Base-by-base conservation (phyloP, 2,113 vertebrate species). In the Macaca mulatta region DNA sequence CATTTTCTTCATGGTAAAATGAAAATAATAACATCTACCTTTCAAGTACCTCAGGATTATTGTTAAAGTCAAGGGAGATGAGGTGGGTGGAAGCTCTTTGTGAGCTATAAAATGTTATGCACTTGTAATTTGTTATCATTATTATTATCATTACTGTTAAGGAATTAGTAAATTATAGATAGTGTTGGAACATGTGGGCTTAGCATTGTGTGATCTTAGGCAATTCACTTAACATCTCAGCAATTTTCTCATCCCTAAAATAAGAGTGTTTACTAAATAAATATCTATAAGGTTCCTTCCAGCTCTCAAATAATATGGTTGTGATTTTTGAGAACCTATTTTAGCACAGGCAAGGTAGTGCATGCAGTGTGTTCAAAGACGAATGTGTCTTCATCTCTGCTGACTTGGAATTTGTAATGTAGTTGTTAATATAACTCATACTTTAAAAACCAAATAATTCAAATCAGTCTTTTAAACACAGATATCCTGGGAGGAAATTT, bases 101-200 rank as follows among this genome's bases (percentile, higher is more conserved):
- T 72, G 92, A 89, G 94, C 67, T 59, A 87, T 88, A 40, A 74
- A 93, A 75, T 80, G 43, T 7, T 96, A 70, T 40, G 6, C 17
- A 67, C 45, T 92, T 82, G 13, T 10, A 59, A 52, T 59, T 55
- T 52, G 2, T 61, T 93, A 25, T 57, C 72, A 67, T 80, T 90
- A 74, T 89, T 80, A 74, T 89, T 80, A 32, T 43, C 72, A 57
- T 90, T 59, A 59, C 72, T 96, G 82, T 86, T 87, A 50, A 70
- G 45, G 55, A 94, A 93, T 96, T 97, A 84, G 82, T 61, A 96
- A 97, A 93, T 88, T 95, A 52, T 35, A 94, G n/a, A 78, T 72
- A 88, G 20, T 67, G 23, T 67, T 95, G 30, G n/a, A 64, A 43
- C 1, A 52, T 2, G 14, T 89, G 48, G 79, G 74, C 2, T 95